Evolutionary conservation across 1,140 invertebrate species (phyloP).

Genomic region (Branchinecta lynchi): DNA sequence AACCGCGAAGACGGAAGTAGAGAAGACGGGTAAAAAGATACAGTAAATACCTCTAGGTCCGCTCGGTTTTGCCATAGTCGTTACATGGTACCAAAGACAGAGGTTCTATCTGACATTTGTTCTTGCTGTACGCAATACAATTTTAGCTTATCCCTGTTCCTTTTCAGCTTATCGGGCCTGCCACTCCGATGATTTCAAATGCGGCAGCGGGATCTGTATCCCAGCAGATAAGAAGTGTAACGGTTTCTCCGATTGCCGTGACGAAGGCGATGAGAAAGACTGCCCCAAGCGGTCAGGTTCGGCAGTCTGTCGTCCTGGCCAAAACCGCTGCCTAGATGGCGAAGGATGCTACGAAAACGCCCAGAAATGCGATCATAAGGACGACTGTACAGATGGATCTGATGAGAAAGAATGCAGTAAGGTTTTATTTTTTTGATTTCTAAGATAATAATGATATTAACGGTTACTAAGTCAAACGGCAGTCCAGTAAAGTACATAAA

Average conservation of each 20-base stretch:
- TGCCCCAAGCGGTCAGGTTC: slow-evolving; percentile 37
- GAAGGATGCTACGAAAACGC: slow-evolving; percentile 63
- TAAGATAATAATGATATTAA: no score
- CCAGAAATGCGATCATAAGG: slow-evolving; percentile 70
- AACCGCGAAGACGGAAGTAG: no score
- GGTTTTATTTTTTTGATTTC: slow-evolving; percentile 17
- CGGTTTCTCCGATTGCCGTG: slow-evolving; percentile 72
- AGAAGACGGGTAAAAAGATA: no score
- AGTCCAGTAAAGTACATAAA: no score
- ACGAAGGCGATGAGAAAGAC: slow-evolving; percentile 64
- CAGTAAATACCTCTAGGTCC: no score
- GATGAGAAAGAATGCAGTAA: slow-evolving; percentile 37
- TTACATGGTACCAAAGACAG: no score
- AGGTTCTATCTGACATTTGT: no score
- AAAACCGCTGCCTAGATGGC: slow-evolving; percentile 71
- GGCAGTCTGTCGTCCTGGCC: slow-evolving; percentile 56
- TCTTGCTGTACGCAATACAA: background rate
- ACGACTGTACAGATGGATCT: slow-evolving; percentile 70
- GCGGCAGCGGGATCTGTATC: slow-evolving; percentile 60
- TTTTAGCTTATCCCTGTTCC: background rate
- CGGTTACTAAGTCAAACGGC: no score
- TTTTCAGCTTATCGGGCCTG: slow-evolving; percentile 65
- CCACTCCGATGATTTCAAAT: slow-evolving; percentile 63
- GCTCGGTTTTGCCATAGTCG: no score
- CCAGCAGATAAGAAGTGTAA: slow-evolving; percentile 73